Percentiles rank a stretch among this genome's conserved stretches.
These are phyloP conservation scores for Diglossa brunneiventris DNA, from an alignment of 2,113 vertebrate species.

Conservation along the genomic window DNA sequence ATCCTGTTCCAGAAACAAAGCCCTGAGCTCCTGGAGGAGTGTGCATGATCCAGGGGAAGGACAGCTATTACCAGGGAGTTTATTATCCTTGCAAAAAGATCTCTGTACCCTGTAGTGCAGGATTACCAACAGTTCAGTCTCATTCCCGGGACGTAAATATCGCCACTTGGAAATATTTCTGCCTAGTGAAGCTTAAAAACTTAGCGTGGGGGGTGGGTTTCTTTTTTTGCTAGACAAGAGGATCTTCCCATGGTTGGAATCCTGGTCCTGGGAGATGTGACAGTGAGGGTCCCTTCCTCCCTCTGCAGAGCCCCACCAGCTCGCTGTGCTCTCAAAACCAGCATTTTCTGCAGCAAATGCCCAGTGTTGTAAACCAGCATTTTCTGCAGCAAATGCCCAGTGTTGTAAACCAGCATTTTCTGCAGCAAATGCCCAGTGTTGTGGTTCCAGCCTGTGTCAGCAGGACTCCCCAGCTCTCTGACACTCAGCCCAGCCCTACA, in stretches of 20 bases:
- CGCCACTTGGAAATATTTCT: neutral
- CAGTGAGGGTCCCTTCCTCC: neutral
- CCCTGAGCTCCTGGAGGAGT: neutral
- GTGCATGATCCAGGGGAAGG: neutral
- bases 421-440: neutral
- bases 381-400: neutral
- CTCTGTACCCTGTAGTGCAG: neutral
- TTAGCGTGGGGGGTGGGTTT: neutral
- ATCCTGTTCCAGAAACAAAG: slow-evolving; percentile 45
- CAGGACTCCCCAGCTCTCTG: neutral
- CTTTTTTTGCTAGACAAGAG: neutral
- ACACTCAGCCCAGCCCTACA: neutral
- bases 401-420: neutral
- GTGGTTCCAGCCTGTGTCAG: neutral
- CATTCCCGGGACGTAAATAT: neutral
- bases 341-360: neutral
- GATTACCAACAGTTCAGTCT: slow-evolving; percentile 3
- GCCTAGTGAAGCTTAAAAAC: neutral
- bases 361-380: fast-evolving
- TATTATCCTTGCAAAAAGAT: slow-evolving; percentile 20
- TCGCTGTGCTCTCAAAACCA: fast-evolving
- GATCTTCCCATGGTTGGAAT: neutral
- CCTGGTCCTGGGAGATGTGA: neutral
- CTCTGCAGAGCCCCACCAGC: neutral
- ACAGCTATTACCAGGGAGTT: neutral